A percentile compares a stretch with the other conserved stretches of the same genome.
phyloP scores from a whole-genome alignment of 2,888 invertebrate genomes.

The Caenorhabditis zanzibari region DNA sequence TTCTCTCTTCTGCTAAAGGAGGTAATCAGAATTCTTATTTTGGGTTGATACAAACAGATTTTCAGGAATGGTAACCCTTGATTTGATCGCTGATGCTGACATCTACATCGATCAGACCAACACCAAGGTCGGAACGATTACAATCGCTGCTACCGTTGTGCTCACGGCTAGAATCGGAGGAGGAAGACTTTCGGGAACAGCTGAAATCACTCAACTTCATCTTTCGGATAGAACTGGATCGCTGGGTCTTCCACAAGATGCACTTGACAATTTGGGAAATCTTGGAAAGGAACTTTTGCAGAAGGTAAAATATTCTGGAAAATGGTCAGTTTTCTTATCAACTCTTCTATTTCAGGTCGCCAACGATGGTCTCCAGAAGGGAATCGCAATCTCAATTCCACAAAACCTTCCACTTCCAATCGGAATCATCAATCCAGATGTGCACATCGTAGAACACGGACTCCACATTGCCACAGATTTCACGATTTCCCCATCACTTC shows the following conservation, averaged over 20 bases:
- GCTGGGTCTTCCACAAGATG: constrained; percentile 80
- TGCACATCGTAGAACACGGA: constrained; percentile 80
- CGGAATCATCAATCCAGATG: constrained; percentile 77
- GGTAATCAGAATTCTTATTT: constrained; percentile 49
- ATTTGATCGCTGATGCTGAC: constrained; percentile 79
- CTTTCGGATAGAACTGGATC: constrained; percentile 71
- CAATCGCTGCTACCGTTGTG: constrained; percentile 75
- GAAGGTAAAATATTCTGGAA: constrained; percentile 64
- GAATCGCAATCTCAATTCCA: constrained; percentile 77
- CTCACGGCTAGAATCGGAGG: constrained; percentile 72
- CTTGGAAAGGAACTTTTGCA: constrained; percentile 81
- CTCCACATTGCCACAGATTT: constrained; percentile 80
- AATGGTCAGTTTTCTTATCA: background rate
- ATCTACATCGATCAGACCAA: constrained; percentile 79
- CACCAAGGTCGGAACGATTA: constrained; percentile 78
- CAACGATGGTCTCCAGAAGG: constrained; percentile 80
- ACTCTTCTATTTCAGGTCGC: constrained; percentile 70
- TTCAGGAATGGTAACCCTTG: constrained; percentile 76
- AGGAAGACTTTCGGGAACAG: constrained; percentile 72
- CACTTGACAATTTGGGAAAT: constrained; percentile 81
- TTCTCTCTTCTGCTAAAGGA: constrained; percentile 72
- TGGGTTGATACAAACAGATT: background rate
- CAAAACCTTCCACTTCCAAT: constrained; percentile 77
- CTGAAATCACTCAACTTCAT: constrained; percentile 76
- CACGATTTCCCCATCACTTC: constrained; percentile 76